Base-by-base conservation (phyloP, 1,140 invertebrate species). In the Vanessa tameamea region DNA sequence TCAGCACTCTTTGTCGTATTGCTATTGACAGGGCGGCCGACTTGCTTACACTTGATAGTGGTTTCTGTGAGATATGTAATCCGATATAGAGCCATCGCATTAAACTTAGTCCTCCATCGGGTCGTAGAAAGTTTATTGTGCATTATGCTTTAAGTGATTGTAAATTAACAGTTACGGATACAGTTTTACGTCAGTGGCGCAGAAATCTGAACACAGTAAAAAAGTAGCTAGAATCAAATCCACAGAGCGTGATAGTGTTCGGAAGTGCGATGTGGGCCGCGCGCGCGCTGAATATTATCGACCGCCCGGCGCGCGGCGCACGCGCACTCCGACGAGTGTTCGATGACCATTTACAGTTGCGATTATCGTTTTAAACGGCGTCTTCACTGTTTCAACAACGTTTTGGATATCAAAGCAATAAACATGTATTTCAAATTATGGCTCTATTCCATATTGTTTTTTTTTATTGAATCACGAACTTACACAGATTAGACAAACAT, bases 231-330 rank as follows among this genome's bases (percentile, higher is more conserved):
- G 61, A 31, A 20, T 47, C 26, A 37, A 26, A 71, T 47, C 47
- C 69, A 64, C 16, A 14, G 59, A 71, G 61, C 69, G 69, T 53
- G 69, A 51, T 66, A 66, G 26, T 64, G 69, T 13, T 71, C 47
- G 59, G 31, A 61, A 71, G 69, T 64, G 48, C 61, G 47, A 64
- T 53, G 61, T 53, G 69, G 69, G 66, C 51, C 66, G 66, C 66
- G 66, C 66, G 37, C 66, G 51, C 13, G 37, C 50, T 67, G 65
- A 67, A 67, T 67, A 43, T 43, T 43, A 43, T 12, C 48, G 50
- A 16, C 50, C 50, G n/a, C 4, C 50, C 50, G 4, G 50, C 50
- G 50, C 4, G n/a, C 50, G 4, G 50, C 50, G 50, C 50, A 16
- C 50, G 64, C 47, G 63, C 69, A 64, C 37, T 43, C 31, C 26